Evolutionary conservation across 2,113 vertebrate genomes (phyloP), one percentile per base, ranked within the genome.

Genomic region (Thalassoma bifasciatum): DNA sequence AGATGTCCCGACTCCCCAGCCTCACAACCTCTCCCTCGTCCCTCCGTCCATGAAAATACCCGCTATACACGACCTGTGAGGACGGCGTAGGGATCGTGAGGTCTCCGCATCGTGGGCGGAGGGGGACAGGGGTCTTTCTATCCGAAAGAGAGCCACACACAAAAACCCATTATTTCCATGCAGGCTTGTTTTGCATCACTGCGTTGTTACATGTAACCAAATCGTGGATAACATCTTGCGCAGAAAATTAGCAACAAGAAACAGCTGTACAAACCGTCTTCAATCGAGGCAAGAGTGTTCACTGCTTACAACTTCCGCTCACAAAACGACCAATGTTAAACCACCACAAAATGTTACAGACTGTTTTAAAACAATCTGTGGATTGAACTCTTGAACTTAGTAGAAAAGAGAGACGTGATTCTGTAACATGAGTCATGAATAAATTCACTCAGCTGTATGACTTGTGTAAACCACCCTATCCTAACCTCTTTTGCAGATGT

Each of bases 181-280:
- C 1, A 40, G 19, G 26, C 62, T 57, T 46, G 70, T 74, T n/a
- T 75, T 62, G 56, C 81, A 88, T 81, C 86, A 36, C 69, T 61
- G 76, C 1, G 49, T 49, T 26, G 60, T n/a, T n/a, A n/a, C 49
- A 37, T 74, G 66, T 72, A 70, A 54, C 37, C 26, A 49, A 63
- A 77, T 85, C 79, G 76, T 52, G 76, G 66, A 81, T 56, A 85
- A 69, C 84, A 84, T 86, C 67, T 83, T 83, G 82, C 89, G 77
- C 80, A 76, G 65, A 64, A 71, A 77, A 68, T 79, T 58, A 79
- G 86, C 81, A 86, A 71, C 63, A 65, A 73, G 66, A 87, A 86
- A 84, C 91, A 86, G 84, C 86, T 86, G 84, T 71, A 64, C 36
- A 47, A 17, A n/a, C 52, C 26, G 38, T 22, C 0, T 14, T 3